These are phyloP conservation scores for Melinaea marsaeus DNA, from an alignment of 2,888 invertebrate genomes.

Conservation along the genomic window DNA sequence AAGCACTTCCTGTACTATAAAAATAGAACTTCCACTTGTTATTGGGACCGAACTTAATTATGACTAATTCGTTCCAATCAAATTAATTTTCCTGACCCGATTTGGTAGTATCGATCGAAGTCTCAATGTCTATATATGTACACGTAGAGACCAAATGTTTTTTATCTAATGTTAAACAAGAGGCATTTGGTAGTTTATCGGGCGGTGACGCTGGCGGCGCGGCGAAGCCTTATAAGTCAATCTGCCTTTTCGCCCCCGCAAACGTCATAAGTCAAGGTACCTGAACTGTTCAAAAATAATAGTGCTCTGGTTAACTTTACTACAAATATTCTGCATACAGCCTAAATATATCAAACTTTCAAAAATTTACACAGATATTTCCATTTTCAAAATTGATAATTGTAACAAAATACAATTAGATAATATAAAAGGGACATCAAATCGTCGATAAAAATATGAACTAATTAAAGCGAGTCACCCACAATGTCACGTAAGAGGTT, in stretches of 20 bases:
- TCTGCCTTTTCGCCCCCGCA: slow-evolving; percentile 75
- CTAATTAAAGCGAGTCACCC: slow-evolving; percentile 24
- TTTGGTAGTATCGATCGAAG: slow-evolving; percentile 42
- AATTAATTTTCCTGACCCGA: slow-evolving; percentile 34
- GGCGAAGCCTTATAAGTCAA: slow-evolving; percentile 63
- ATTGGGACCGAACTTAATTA: slow-evolving; percentile 6
- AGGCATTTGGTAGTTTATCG: slow-evolving; percentile 53
- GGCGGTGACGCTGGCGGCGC: slow-evolving; percentile 64
- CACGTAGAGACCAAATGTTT: slow-evolving; percentile 50
- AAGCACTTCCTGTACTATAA: too few relatives aligned
- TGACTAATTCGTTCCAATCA: slow-evolving; percentile 24
- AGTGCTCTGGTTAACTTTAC: background rate
- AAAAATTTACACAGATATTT: slow-evolving; percentile 28
- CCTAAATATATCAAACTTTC: too few relatives aligned
- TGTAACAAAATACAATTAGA: background rate
- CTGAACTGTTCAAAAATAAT: slow-evolving; percentile 42
- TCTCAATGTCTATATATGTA: slow-evolving; percentile 66
- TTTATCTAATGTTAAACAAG: slow-evolving; percentile 56
- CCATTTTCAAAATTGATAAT: slow-evolving; percentile 36
- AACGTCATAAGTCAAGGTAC: slow-evolving; percentile 51
- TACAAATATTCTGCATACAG: too few relatives aligned
- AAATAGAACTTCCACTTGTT: too few relatives aligned
- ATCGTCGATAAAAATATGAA: background rate
- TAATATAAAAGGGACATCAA: background rate
- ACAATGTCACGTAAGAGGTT: slow-evolving; percentile 36